These are phyloP conservation scores for Stegophylla sp. DNA, from an alignment of 2,888 invertebrate genomes.

Conservation along the genomic window DNA sequence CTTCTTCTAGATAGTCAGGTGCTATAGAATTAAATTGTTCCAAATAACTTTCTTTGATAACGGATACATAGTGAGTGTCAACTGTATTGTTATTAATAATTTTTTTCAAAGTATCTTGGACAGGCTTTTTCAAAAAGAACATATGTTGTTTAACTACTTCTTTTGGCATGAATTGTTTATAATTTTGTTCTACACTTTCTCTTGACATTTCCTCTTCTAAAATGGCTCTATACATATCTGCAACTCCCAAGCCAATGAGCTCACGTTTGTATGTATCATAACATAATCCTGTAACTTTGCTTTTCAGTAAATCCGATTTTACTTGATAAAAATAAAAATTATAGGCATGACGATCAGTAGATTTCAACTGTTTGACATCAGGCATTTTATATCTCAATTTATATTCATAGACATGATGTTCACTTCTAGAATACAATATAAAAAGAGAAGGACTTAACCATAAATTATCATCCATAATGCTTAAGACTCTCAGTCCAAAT, in stretches of 20 bases:
- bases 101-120: slow-evolving; percentile 72
- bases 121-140: slow-evolving; percentile 78
- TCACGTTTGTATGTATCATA: slow-evolving; percentile 80
- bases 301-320: slow-evolving; percentile 79
- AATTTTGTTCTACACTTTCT: slow-evolving; percentile 77
- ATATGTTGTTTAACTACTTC: slow-evolving; percentile 75
- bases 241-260: slow-evolving; percentile 82
- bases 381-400: slow-evolving; percentile 82
- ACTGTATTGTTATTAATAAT: slow-evolving; percentile 65
- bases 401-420: slow-evolving; percentile 72
- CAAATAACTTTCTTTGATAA: slow-evolving; percentile 76
- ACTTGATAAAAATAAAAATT: slow-evolving; percentile 88
- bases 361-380: slow-evolving; percentile 70
- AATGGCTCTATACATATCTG: slow-evolving; percentile 85
- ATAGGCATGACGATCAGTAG: slow-evolving; percentile 77
- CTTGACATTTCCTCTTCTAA: slow-evolving; percentile 75
- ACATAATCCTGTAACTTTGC: slow-evolving; percentile 79
- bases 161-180: slow-evolving; percentile 83
- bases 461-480: slow-evolving; percentile 66
- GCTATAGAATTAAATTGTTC: slow-evolving; percentile 80
- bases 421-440: slow-evolving; percentile 67
- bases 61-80: slow-evolving; percentile 72
- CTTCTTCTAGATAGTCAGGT: slow-evolving; percentile 81
- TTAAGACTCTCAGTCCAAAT: slow-evolving; percentile 76
- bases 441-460: slow-evolving; percentile 75